These are phyloP conservation scores for Chelon labrosus DNA, from an alignment of 2,797 vertebrate species.

Conservation along the genomic window DNA sequence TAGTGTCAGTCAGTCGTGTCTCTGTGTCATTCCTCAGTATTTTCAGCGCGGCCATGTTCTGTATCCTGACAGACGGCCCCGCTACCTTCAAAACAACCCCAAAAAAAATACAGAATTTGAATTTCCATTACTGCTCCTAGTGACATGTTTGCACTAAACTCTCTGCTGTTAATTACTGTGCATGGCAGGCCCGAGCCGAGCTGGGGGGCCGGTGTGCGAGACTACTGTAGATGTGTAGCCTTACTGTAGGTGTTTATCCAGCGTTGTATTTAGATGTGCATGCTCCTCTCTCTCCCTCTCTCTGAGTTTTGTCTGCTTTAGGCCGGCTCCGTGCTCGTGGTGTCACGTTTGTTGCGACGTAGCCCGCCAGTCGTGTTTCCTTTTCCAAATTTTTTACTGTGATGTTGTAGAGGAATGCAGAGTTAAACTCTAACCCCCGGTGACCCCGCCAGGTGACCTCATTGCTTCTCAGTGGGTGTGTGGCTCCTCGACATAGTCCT, in stretches of 20 bases:
- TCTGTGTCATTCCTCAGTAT: neutral
- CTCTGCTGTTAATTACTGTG: constrained; percentile 54
- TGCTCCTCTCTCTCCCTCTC: constrained; percentile 63
- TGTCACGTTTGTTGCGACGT: constrained; percentile 64
- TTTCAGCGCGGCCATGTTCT: constrained; percentile 40
- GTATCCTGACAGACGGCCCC: constrained; percentile 39
- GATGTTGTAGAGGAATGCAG: constrained; percentile 74
- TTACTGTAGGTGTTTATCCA: constrained; percentile 59
- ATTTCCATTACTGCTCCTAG: constrained; percentile 46
- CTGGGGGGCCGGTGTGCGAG: constrained; percentile 67
- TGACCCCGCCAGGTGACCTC: constrained; percentile 63
- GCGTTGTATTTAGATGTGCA: constrained; percentile 71
- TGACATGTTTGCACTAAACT: constrained; percentile 68
- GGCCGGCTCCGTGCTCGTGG: constrained; percentile 63
- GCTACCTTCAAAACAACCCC: constrained; percentile 17
- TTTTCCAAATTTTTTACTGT: constrained; percentile 38
- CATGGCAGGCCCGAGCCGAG: constrained; percentile 57
- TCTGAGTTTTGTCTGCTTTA: constrained; percentile 59
- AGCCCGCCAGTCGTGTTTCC: constrained; percentile 27
- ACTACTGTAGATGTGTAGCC: constrained; percentile 69
- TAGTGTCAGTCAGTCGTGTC: neutral
- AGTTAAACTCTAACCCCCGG: constrained; percentile 70
- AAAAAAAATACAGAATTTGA: constrained; percentile 1
- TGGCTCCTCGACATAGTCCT: constrained; percentile 67
- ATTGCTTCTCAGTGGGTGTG: constrained; percentile 81